phyloP scores from a whole-genome alignment of 2,797 vertebrate species.

The Gallinago nigripennis region DNA sequence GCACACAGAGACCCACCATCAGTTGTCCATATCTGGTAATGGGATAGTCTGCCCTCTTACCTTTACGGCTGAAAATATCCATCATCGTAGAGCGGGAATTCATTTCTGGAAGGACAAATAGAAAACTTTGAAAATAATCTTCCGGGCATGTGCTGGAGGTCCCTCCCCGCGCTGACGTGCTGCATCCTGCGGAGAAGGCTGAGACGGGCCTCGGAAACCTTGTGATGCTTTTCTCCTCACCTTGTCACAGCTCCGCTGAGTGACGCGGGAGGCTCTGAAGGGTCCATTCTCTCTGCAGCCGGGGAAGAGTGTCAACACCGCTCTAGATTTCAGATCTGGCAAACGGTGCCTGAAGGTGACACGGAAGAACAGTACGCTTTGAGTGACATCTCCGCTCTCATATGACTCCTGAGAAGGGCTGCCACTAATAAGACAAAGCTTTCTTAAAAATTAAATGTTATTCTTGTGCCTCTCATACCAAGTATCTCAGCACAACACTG shows the following conservation, averaged over 20 bases:
- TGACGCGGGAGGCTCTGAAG: conserved; percentile 68
- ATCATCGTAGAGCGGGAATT: conserved; percentile 66
- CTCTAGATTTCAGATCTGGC: conserved; percentile 73
- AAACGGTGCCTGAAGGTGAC: conserved; percentile 58
- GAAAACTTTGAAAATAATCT: conserved; percentile 76
- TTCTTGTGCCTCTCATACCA: not conserved
- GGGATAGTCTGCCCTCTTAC: conserved; percentile 60
- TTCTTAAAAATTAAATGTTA: conserved; percentile 1
- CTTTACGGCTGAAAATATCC: conserved; percentile 65
- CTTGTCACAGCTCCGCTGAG: conserved; percentile 75
- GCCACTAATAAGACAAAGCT: conserved; percentile 29
- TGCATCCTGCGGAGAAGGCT: conserved; percentile 72
- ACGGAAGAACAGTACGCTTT: conserved; percentile 5
- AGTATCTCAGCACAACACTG: not conserved
- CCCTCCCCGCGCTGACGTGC: conserved; percentile 59
- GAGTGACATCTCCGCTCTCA: conserved; percentile 50
- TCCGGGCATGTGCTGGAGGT: conserved; percentile 35
- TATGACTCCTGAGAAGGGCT: conserved; percentile 9
- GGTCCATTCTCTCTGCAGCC: conserved; percentile 66
- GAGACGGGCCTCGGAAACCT: conserved; percentile 62
- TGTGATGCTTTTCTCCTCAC: conserved; percentile 67
- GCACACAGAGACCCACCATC: not conserved
- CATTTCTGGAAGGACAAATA: conserved; percentile 67
- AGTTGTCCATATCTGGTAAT: conserved; percentile 56
- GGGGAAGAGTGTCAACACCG: conserved; percentile 69